Conservation (phyloP, 2,797 vertebrate species). For the Spondyliosoma cantharus region DNA sequence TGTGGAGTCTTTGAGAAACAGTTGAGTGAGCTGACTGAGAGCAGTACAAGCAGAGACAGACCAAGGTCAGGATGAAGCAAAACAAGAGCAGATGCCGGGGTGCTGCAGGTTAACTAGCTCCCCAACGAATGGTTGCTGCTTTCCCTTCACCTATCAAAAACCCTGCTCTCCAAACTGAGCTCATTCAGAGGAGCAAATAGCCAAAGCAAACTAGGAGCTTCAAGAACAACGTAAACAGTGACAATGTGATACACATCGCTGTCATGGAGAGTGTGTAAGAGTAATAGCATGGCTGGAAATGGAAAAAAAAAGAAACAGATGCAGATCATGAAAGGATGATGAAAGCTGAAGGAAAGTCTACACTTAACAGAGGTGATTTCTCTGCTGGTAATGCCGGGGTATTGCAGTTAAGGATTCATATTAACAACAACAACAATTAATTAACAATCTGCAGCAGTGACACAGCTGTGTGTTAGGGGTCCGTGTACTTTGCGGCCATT, state of each 20-base stretch:
- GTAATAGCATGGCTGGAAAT: conserved; percentile 1
- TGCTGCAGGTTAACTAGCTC: conserved; percentile 69
- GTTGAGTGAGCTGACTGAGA: conserved; percentile 46
- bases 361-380: too few species aligned
- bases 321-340: background rate
- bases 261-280: conserved; percentile 16
- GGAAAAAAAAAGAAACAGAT: conserved; percentile 3
- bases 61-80: conserved; percentile 59
- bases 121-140: conserved; percentile 25
- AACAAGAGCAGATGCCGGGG: conserved; percentile 61
- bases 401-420: too few species aligned
- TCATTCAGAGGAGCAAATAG: conserved; percentile 68
- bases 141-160: conserved; percentile 38
- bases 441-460: too few species aligned
- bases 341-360: background rate
- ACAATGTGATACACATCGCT: conserved; percentile 30
- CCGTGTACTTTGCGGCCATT: too few species aligned
- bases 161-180: conserved; percentile 30
- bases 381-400: too few species aligned
- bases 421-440: too few species aligned
- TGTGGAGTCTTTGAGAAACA: conserved; percentile 54
- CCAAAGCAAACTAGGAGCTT: conserved; percentile 59
- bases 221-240: conserved; percentile 66
- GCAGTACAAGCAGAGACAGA: conserved; percentile 25
- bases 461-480: too few species aligned